A percentile compares a stretch with the other conserved stretches of the same genome.
Evolutionary conservation across 1,140 invertebrate genomes (phyloP).

Genomic region (Acromyrmex echinatior): DNA sequence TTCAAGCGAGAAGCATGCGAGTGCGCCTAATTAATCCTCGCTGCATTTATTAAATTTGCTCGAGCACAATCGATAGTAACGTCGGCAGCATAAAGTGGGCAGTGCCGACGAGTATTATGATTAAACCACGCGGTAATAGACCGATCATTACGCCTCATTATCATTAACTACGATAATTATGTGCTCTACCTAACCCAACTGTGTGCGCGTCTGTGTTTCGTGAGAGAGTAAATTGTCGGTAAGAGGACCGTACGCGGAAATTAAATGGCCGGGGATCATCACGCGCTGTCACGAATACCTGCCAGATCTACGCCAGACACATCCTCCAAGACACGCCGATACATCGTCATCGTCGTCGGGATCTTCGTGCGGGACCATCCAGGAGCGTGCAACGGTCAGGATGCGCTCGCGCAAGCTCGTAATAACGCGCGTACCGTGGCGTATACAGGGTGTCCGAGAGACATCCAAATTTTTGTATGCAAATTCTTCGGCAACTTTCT

Average conservation of each 20-base stretch:
- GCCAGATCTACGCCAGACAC: slow-evolving; percentile 25
- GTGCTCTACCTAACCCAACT: slow-evolving; percentile 4
- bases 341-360: not conserved
- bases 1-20: slow-evolving; percentile 4
- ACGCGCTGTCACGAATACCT: slow-evolving; percentile 18
- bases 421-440: slow-evolving; percentile 24
- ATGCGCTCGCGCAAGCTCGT: not conserved
- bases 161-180: slow-evolving; percentile 61
- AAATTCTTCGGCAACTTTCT: not conserved
- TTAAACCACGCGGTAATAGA: slow-evolving; percentile 51
- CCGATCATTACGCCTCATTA: slow-evolving; percentile 54
- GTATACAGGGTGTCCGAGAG: slow-evolving; percentile 23
- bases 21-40: slow-evolving; percentile 48
- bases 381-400: slow-evolving; percentile 31
- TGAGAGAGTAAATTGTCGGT: slow-evolving; percentile 41
- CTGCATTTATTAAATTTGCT: slow-evolving; percentile 52
- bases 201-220: not conserved
- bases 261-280: slow-evolving; percentile 40
- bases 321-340: not conserved
- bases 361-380: slow-evolving; percentile 20
- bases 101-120: slow-evolving; percentile 38
- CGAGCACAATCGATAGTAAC: slow-evolving; percentile 44
- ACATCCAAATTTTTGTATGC: not conserved
- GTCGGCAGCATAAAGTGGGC: slow-evolving; percentile 14
- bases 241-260: slow-evolving; percentile 25